Evolutionary conservation across 2,113 vertebrate species (phyloP).

Genomic region (Smithornis capensis): DNA sequence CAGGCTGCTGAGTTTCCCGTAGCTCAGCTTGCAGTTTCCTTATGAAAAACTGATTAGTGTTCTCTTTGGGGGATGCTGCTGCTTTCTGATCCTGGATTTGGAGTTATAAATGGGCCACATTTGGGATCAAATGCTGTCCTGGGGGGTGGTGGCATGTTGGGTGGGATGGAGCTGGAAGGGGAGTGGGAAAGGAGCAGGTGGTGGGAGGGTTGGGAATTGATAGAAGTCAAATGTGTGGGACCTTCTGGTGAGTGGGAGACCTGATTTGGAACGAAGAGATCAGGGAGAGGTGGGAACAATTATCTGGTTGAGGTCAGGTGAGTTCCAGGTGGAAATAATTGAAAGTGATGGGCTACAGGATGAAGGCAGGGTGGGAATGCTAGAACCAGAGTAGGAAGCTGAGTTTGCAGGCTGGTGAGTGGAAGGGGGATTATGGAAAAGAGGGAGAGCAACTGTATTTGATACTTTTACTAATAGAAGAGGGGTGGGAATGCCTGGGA

Average conservation of each 20-base stretch:
- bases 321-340: not conserved
- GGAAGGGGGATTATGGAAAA: accelerated
- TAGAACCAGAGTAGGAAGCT: accelerated
- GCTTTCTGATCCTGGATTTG: accelerated
- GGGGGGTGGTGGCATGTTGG: accelerated
- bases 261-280: accelerated
- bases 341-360: not conserved
- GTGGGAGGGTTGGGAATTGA: not conserved
- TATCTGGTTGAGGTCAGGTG: not conserved
- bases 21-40: constrained; percentile 19
- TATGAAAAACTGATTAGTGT: not conserved
- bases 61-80: not conserved
- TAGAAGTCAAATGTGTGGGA: not conserved
- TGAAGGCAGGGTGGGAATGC: not conserved
- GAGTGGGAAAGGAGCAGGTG: not conserved
- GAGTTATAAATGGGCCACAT: not conserved
- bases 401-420: not conserved
- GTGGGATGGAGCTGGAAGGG: not conserved
- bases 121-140: not conserved
- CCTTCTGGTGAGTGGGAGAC: not conserved
- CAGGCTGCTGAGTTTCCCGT: constrained; percentile 47
- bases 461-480: accelerated
- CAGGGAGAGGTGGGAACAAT: not conserved
- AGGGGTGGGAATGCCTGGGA: accelerated
- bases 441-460: not conserved